A percentile compares a stretch with the other conserved stretches of the same genome.
phyloP scores from a whole-genome alignment of 2,888 invertebrate genomes.

The Glyphotaelius pellucidus region DNA sequence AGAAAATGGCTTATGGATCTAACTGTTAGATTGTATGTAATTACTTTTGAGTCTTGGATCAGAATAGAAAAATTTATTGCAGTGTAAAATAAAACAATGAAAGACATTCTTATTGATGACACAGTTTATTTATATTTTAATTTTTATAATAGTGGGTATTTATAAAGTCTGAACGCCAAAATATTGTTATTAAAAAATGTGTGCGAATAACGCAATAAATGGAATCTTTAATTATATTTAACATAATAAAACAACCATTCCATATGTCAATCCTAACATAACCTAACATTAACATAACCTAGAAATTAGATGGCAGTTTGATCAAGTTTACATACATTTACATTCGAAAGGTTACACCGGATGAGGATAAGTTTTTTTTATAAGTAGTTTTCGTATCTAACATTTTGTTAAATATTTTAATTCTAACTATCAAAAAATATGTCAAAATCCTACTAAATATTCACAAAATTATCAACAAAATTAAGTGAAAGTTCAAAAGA shows the following conservation, averaged over 20 bases:
- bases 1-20: neutral
- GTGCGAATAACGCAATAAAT: slow-evolving; percentile 3
- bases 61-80: neutral
- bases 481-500: neutral
- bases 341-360: slow-evolving; percentile 3
- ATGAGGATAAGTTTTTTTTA: neutral
- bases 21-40: neutral
- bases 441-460: neutral
- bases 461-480: neutral
- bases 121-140: slow-evolving; percentile 15
- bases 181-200: neutral
- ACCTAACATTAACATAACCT: slow-evolving; percentile 15
- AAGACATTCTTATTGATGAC: slow-evolving; percentile 15
- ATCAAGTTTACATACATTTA: slow-evolving; percentile 32
- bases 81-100: neutral
- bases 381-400: neutral
- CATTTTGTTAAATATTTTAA: neutral
- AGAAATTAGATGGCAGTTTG: slow-evolving; percentile 26
- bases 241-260: slow-evolving; percentile 29
- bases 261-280: slow-evolving; percentile 23
- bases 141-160: slow-evolving; percentile 11
- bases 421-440: neutral
- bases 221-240: slow-evolving; percentile 18
- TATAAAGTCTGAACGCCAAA: slow-evolving; percentile 10
- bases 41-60: neutral